Percentiles rank a stretch among this genome's conserved stretches.
phyloP scores from a whole-genome alignment of 1,140 invertebrate genomes.

The Dinoponera quadriceps region DNA sequence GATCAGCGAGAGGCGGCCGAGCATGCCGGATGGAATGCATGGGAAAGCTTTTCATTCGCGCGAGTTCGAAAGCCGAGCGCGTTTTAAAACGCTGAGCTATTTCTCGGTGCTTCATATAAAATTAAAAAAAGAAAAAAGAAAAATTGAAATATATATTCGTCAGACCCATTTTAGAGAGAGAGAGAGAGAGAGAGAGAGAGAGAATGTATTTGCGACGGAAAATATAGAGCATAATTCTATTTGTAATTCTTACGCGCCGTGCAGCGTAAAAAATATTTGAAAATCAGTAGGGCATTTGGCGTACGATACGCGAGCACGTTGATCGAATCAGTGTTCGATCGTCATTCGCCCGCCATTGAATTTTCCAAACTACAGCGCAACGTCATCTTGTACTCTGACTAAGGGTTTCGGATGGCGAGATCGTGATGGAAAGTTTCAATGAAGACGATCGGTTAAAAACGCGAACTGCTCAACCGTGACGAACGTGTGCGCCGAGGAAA shows the following conservation, averaged over 20 bases:
- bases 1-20: constrained; percentile 13
- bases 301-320: background rate
- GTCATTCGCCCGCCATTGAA: background rate
- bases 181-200: no score
- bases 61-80: background rate
- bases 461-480: background rate
- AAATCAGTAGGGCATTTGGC: no score
- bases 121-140: no score
- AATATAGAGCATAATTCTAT: no score
- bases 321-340: background rate
- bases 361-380: background rate
- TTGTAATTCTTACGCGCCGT: no score
- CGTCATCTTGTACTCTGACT: background rate
- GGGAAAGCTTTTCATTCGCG: constrained; percentile 19
- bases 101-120: no score
- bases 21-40: background rate
- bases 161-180: no score
- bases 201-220: no score
- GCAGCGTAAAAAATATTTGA: no score
- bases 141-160: no score
- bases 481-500: background rate
- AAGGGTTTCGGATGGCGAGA: background rate
- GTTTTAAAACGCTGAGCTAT: background rate
- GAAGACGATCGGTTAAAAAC: background rate
- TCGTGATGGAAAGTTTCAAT: background rate